phyloP scores from a whole-genome alignment of 2,888 invertebrate genomes.

The Andrena hattorfiana region DNA sequence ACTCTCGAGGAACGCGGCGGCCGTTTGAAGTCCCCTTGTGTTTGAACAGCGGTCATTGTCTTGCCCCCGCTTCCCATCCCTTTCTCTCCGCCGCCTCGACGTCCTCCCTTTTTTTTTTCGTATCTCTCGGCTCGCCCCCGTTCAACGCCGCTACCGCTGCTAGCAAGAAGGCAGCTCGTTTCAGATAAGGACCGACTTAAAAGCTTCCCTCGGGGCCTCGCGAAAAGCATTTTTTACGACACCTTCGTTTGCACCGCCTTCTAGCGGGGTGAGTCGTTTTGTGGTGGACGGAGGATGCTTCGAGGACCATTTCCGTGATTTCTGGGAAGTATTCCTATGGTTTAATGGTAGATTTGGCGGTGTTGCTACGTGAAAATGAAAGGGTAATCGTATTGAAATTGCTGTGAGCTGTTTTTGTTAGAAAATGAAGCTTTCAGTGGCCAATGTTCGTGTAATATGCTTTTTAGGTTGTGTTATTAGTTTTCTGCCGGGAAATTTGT shows the following conservation, averaged over 20 bases:
- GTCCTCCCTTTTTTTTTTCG: conserved; percentile 2
- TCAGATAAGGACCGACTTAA: conserved; percentile 72
- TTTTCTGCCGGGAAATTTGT: no score
- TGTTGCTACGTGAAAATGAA: no score
- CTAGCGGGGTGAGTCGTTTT: conserved; percentile 32
- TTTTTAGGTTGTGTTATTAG: no score
- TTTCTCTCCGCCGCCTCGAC: conserved; percentile 22
- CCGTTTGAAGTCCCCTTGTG: conserved; percentile 77
- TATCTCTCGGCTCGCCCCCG: conserved; percentile 13
- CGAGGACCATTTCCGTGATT: conserved; percentile 31
- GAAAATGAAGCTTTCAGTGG: no score
- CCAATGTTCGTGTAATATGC: no score
- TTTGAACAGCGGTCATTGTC: conserved; percentile 80
- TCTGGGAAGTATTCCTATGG: no score
- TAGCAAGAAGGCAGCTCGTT: conserved; percentile 53
- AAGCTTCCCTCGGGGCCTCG: conserved; percentile 69
- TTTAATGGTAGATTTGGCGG: no score
- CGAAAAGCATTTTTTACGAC: conserved; percentile 80
- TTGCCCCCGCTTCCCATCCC: conserved; percentile 49
- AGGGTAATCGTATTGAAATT: no score
- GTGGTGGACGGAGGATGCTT: conserved; percentile 8
- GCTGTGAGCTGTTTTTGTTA: no score
- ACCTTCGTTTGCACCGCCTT: conserved; percentile 65
- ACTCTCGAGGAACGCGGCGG: conserved; percentile 64
- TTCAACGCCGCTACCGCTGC: conserved; percentile 36